Conservation (phyloP, 92 coral and sea anemone species). For the Palythoa caribaeorum region DNA sequence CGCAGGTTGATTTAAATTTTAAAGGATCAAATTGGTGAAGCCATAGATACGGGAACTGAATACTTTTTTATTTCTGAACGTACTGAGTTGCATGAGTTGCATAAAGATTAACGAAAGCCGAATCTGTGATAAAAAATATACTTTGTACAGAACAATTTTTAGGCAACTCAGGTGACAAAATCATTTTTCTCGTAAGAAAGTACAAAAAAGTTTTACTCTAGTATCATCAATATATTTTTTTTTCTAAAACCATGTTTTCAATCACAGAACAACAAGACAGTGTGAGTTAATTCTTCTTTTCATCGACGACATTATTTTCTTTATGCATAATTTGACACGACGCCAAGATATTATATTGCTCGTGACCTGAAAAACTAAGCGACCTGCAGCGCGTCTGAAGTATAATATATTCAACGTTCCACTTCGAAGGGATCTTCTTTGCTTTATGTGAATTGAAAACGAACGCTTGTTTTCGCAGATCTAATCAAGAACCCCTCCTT, state of each 20-base stretch:
- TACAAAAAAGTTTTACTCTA: too few relatives aligned
- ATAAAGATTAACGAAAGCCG: too few relatives aligned
- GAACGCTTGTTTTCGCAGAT: neutral
- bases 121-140: too few relatives aligned
- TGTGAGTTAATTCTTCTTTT: neutral
- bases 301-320: neutral
- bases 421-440: neutral
- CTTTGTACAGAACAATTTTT: too few relatives aligned
- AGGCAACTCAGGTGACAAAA: too few relatives aligned
- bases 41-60: neutral
- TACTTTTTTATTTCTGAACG: too few relatives aligned
- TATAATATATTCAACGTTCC: neutral
- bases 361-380: neutral
- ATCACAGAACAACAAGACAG: too few relatives aligned
- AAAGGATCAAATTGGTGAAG: neutral
- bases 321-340: neutral
- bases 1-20: neutral
- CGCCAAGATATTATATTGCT: constrained; percentile 3
- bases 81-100: too few relatives aligned
- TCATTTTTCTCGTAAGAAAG: too few relatives aligned
- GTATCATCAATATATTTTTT: too few relatives aligned
- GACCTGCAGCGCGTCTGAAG: neutral
- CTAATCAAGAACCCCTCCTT: neutral
- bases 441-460: neutral
- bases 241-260: too few relatives aligned